Base-by-base conservation (phyloP, 64 coral and sea anemone genomes). In the Actinia equina region DNA sequence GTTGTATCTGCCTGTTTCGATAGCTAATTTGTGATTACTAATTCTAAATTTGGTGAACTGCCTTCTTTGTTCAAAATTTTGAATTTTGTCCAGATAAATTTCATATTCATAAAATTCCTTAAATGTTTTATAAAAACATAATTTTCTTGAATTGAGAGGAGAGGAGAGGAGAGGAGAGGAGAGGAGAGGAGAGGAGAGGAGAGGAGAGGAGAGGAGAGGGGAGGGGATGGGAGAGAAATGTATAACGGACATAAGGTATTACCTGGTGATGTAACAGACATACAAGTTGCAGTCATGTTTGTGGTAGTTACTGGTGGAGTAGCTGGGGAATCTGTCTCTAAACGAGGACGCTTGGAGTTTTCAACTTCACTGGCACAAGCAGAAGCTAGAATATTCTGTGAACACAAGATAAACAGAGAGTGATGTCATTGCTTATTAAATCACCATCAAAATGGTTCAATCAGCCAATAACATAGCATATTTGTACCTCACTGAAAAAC, bases 321-420 rank as follows among this genome's bases (percentile, higher is more conserved):
- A 89, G 88, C 88, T 13, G 88, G 65, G 18, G 88, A 80, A 20
- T 95, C 90, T 51, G 90, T 46, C 12, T 95, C 94, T 22, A 83
- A 81, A 6, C 85, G 63, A 8, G 61, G 37, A 61, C 86, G 88
- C 51, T 87, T 90, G 30, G 92, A 80, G 44, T 93, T 93, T 70
- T 97, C 93, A 43, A 87, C 93, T 83, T 99, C 97, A 78, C 89
- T 99, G 53, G 97, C 97, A 95, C 97, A 99, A 1, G 97, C 97
- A 52, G 97, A 99, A 64, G 97, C 97, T 19, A 99, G 70, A 65
- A 99, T 99, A 74, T 99, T 99, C 97, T 99, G 53, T 26, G 82
- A 71, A 91, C 13, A 19, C 63, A 45, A 57, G 17, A 79, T 10
- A 65, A 65, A 6, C 5, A 23, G 5, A 8, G 3, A 8, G 19